These are phyloP conservation scores for Lasaia peninsularis DNA, from an alignment of 1,140 invertebrate species.

Conservation along the genomic window DNA sequence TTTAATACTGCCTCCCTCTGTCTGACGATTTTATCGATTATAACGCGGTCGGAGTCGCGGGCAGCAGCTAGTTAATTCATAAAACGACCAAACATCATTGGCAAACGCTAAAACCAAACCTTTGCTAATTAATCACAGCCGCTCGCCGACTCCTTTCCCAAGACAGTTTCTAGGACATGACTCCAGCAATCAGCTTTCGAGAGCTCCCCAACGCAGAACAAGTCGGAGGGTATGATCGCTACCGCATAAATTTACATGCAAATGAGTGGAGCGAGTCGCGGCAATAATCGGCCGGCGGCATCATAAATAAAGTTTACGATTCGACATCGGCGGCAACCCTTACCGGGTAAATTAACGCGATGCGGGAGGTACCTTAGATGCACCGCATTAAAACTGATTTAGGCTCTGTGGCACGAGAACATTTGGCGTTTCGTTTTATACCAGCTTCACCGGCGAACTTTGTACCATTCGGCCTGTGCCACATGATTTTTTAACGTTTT, in stretches of 20 bases:
- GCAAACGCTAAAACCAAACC: too few species aligned
- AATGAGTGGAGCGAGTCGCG: slow-evolving; percentile 57
- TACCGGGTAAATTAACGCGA: slow-evolving; percentile 50
- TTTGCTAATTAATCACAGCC: too few species aligned
- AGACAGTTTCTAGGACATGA: not conserved
- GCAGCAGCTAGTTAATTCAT: too few species aligned
- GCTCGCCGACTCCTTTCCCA: not conserved
- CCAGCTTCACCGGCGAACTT: too few species aligned
- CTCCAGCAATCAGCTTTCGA: slow-evolving; percentile 7
- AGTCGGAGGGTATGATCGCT: slow-evolving; percentile 45
- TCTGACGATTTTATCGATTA: too few species aligned
- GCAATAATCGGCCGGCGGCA: slow-evolving; percentile 50
- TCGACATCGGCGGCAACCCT: slow-evolving; percentile 56
- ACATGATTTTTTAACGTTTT: too few species aligned
- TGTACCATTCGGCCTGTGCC: too few species aligned
- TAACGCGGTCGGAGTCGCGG: too few species aligned
- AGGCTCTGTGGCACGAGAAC: not conserved
- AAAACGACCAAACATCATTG: too few species aligned
- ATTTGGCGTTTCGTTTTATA: too few species aligned
- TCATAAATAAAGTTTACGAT: slow-evolving; percentile 68
- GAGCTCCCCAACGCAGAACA: slow-evolving; percentile 30
- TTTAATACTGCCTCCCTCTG: too few species aligned
- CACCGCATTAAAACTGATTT: not conserved
- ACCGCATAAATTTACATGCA: slow-evolving; percentile 67
- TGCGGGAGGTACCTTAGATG: slow-evolving; percentile 39